Percentiles rank a stretch among this genome's conserved stretches.
Conservation (phyloP, 1,140 invertebrate genomes). For the Piezodorus guildinii region DNA sequence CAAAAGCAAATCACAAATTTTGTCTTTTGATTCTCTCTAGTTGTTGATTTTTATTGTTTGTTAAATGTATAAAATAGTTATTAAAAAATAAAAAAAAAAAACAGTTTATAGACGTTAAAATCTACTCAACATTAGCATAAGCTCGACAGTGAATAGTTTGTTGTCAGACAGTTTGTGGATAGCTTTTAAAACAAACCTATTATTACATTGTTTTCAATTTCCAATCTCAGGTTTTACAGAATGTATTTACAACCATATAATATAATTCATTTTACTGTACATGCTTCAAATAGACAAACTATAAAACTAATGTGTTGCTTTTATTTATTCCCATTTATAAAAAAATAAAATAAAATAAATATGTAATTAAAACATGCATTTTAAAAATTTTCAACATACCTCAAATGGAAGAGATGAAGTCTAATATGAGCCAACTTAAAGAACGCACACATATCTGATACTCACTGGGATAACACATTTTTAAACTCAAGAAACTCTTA, state of each 20-base stretch:
- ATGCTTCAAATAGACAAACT: conserved; percentile 9
- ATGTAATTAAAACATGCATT: no score
- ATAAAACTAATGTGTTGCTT: background rate
- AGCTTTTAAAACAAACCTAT: no score
- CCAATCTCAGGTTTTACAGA: no score
- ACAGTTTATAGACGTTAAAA: no score
- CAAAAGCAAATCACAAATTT: background rate
- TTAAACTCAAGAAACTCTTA: no score
- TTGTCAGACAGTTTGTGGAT: background rate
- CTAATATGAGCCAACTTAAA: no score
- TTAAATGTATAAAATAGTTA: conserved; percentile 10
- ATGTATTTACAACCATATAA: background rate
- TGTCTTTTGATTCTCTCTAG: conserved; percentile 10
- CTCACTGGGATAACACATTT: no score
- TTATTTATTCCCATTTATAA: background rate
- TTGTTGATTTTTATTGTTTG: conserved; percentile 15
- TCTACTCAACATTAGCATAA: background rate
- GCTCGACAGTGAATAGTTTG: background rate
- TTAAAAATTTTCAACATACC: no score
- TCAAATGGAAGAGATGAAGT: no score
- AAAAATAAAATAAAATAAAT: no score
- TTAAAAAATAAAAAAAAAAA: background rate
- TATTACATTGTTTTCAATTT: no score
- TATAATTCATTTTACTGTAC: conserved; percentile 8
- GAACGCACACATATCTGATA: no score